Evolutionary conservation across 2,888 invertebrate species (phyloP).

Genomic region (Pandemis heparana): DNA sequence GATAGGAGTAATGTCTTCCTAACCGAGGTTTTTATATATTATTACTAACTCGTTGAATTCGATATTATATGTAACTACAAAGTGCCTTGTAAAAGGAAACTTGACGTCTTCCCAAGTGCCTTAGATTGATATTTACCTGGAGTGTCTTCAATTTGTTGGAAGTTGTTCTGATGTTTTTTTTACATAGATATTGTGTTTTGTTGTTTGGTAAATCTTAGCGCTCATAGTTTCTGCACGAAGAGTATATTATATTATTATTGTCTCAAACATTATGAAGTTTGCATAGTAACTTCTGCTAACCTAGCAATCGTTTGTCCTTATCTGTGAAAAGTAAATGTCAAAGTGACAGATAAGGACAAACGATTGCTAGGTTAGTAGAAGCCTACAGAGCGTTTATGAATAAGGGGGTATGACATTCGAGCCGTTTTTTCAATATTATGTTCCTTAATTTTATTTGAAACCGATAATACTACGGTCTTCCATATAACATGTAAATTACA

Average conservation of each 20-base stretch:
- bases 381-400: too few species aligned
- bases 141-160: not conserved
- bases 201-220: not conserved
- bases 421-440: not conserved
- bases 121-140: conserved; percentile 28
- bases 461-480: not conserved
- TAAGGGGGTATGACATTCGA: too few species aligned
- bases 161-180: not conserved
- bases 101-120: conserved; percentile 32
- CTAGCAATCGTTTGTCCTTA: too few species aligned
- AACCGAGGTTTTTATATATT: not conserved
- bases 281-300: too few species aligned
- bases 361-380: too few species aligned
- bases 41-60: not conserved
- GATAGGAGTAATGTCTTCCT: not conserved
- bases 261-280: not conserved
- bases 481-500: not conserved
- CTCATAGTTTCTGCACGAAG: not conserved
- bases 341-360: too few species aligned
- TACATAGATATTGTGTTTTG: not conserved
- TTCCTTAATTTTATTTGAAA: not conserved
- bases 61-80: conserved; percentile 16
- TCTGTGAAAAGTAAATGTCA: too few species aligned
- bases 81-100: conserved; percentile 23
- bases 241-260: not conserved